These are phyloP conservation scores for Acrobeloides nanus DNA, from an alignment of 2,888 invertebrate genomes.

Conservation along the genomic window DNA sequence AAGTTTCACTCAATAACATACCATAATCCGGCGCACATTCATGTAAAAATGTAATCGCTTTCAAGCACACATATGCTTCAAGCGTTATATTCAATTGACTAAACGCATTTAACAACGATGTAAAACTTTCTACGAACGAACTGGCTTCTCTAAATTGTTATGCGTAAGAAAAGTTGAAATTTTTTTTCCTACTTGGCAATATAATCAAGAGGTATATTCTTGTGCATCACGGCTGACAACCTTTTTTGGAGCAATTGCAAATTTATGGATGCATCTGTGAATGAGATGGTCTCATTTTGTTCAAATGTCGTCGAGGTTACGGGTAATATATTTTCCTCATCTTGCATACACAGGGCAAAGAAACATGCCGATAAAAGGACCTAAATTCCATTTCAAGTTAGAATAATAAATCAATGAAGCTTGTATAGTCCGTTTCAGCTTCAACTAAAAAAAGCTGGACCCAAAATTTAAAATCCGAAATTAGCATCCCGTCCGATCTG, in stretches of 20 bases:
- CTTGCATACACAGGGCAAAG: slow-evolving; percentile 32
- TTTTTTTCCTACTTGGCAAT: slow-evolving; percentile 59
- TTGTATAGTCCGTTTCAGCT: no score
- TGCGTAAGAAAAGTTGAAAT: no score
- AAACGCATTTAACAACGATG: slow-evolving; percentile 87
- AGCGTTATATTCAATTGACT: slow-evolving; percentile 76
- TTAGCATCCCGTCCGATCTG: no score
- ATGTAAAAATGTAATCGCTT: slow-evolving; percentile 91
- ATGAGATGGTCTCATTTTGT: slow-evolving; percentile 21
- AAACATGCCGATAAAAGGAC: slow-evolving; percentile 49
- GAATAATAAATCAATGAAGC: no score
- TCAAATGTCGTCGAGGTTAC: slow-evolving; percentile 4
- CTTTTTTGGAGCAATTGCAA: slow-evolving; percentile 41
- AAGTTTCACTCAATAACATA: slow-evolving; percentile 1
- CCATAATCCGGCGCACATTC: slow-evolving; percentile 13
- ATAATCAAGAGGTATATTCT: slow-evolving; percentile 44
- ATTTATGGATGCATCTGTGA: slow-evolving; percentile 35
- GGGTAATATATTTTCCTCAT: neutral
- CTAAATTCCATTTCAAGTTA: no score
- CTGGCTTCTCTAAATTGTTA: slow-evolving; percentile 94
- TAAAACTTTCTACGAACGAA: slow-evolving; percentile 89
- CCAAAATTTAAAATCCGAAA: no score
- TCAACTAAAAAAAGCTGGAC: no score
- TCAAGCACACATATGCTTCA: slow-evolving; percentile 96
- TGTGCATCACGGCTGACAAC: slow-evolving; percentile 40